Percentiles rank a stretch among this genome's conserved stretches.
phyloP scores from a whole-genome alignment of 1,140 invertebrate genomes.

The Spodoptera litura region DNA sequence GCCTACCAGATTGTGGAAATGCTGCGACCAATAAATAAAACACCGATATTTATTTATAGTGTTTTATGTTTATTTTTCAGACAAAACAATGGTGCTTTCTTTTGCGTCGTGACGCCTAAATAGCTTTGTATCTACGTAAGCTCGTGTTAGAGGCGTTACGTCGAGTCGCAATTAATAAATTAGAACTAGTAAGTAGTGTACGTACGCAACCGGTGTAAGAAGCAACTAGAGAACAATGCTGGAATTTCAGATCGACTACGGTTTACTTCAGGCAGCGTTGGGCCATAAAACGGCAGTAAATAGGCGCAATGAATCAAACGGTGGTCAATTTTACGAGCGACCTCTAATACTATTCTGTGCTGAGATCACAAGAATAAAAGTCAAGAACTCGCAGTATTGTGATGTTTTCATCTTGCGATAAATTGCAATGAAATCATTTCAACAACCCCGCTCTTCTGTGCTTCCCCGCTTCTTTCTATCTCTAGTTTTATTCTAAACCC shows the following conservation, averaged over 20 bases:
- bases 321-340: constrained; percentile 60
- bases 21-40: constrained; percentile 66
- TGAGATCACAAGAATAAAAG: constrained; percentile 8
- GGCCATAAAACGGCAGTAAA: constrained; percentile 54
- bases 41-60: constrained; percentile 58
- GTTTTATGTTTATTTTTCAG: constrained; percentile 53
- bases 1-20: constrained; percentile 60
- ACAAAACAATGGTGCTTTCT: constrained; percentile 41
- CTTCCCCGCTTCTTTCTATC: too few species aligned
- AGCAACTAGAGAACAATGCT: constrained; percentile 20
- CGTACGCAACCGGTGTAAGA: constrained; percentile 11
- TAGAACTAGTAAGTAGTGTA: constrained; percentile 9
- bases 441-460: constrained; percentile 39
- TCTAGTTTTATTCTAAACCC: too few species aligned
- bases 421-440: constrained; percentile 57
- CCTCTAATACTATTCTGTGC: constrained; percentile 22
- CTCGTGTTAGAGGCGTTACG: not conserved
- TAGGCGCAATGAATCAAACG: constrained; percentile 56
- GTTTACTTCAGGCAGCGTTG: constrained; percentile 23
- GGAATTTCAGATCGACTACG: not conserved
- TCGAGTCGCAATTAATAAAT: not conserved
- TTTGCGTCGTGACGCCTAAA: constrained; percentile 14
- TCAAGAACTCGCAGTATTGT: not conserved
- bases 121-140: not conserved
- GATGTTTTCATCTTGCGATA: constrained; percentile 14